Evolutionary conservation across 2,888 invertebrate species (phyloP).

Genomic region (Aphidius colemani): DNA sequence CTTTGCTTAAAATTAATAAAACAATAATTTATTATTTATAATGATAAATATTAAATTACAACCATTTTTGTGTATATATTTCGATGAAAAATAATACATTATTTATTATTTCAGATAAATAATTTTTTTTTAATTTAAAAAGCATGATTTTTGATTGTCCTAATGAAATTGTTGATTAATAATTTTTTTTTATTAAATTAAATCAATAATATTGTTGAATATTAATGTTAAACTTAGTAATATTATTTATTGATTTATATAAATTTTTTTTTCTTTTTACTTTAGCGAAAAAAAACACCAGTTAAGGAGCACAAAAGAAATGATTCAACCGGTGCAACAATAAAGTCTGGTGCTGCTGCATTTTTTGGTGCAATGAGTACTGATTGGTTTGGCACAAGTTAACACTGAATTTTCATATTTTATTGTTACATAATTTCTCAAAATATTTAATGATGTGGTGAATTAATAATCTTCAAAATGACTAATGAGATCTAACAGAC

Average conservation of each 20-base stretch:
- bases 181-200: neutral
- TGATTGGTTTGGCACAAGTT: constrained; percentile 74
- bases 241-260: neutral
- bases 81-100: no score
- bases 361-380: constrained; percentile 83
- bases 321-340: constrained; percentile 63
- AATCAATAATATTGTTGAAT: neutral
- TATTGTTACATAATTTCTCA: constrained; percentile 30
- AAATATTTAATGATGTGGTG: neutral
- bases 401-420: constrained; percentile 34
- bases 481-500: constrained; percentile 63
- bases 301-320: constrained; percentile 56
- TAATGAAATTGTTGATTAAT: no score
- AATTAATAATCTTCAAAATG: constrained; percentile 20
- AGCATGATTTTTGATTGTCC: neutral
- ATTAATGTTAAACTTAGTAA: neutral
- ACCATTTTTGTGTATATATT: no score
- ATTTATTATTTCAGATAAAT: neutral
- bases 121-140: neutral
- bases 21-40: neutral
- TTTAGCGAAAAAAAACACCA: constrained; percentile 62
- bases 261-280: constrained; percentile 20
- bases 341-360: constrained; percentile 76
- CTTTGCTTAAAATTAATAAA: neutral
- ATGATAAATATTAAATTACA: no score